Conservation (phyloP, 1,140 invertebrate genomes). For the Danaus melanippus region DNA sequence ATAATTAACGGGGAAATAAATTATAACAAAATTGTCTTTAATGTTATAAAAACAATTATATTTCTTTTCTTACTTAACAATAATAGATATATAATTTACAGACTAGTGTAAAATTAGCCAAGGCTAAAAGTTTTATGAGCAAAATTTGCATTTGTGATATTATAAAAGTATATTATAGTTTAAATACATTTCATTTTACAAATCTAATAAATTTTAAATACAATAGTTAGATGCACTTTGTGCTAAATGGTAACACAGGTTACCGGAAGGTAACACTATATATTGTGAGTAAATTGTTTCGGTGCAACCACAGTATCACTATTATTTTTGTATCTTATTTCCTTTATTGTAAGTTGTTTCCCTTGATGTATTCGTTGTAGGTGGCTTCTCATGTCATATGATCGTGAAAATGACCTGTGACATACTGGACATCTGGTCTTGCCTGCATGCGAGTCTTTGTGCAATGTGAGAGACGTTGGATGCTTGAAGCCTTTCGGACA, state of each 20-base stretch:
- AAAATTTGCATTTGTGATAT: slow-evolving; percentile 50
- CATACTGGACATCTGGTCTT: slow-evolving; percentile 79
- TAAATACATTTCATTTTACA: too few relatives aligned
- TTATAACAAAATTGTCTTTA: too few relatives aligned
- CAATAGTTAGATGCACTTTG: slow-evolving; percentile 33
- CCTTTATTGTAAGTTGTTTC: slow-evolving; percentile 65
- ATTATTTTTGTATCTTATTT: slow-evolving; percentile 59
- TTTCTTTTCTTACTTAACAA: slow-evolving; percentile 21
- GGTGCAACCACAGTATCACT: slow-evolving; percentile 43
- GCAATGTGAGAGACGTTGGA: slow-evolving; percentile 81
- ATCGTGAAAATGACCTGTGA: slow-evolving; percentile 75
- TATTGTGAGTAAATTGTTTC: slow-evolving; percentile 55
- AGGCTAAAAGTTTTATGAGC: slow-evolving; percentile 58
- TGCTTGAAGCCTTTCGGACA: slow-evolving; percentile 85
- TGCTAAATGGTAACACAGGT: slow-evolving; percentile 30
- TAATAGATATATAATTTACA: slow-evolving; percentile 38
- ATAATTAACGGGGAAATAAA: too few relatives aligned
- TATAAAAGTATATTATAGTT: slow-evolving; percentile 28
- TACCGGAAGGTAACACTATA: slow-evolving; percentile 39
- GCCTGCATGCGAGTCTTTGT: slow-evolving; percentile 83
- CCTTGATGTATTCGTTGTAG: slow-evolving; percentile 74
- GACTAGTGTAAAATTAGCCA: slow-evolving; percentile 68
- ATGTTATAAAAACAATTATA: too few relatives aligned
- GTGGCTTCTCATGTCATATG: slow-evolving; percentile 77
- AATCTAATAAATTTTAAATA: not conserved